Conservation (phyloP, 2,797 vertebrate genomes). For the Platyrinchus mystaceus region DNA sequence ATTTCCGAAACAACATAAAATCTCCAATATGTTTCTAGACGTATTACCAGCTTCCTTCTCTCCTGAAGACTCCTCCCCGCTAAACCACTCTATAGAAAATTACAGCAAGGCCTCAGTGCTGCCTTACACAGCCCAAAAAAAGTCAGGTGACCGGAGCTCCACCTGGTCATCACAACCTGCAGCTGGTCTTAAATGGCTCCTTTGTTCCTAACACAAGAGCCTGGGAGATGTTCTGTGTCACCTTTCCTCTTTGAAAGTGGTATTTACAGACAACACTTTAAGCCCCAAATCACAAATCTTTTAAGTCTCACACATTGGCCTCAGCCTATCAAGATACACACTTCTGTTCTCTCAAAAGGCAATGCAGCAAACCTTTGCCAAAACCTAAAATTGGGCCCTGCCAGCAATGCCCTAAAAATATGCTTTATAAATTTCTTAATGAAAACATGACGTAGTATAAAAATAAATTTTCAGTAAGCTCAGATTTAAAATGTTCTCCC, state of each 20-base stretch:
- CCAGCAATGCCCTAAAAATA: not conserved
- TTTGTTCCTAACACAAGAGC: not conserved
- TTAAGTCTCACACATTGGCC: not conserved
- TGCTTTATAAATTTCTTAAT: not conserved
- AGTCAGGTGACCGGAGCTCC: not conserved
- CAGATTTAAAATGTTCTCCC: not conserved
- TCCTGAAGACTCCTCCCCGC: fast-evolving
- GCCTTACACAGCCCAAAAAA: not conserved
- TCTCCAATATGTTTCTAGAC: fast-evolving
- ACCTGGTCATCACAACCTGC: not conserved
- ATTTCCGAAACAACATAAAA: fast-evolving
- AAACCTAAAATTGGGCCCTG: not conserved
- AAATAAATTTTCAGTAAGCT: not conserved
- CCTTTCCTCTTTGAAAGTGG: not conserved
- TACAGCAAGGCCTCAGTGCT: fast-evolving
- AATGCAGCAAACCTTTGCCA: not conserved
- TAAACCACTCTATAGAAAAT: fast-evolving
- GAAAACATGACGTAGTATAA: not conserved
- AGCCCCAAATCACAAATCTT: not conserved
- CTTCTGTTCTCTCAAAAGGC: not conserved
- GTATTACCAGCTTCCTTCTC: fast-evolving
- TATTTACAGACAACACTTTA: not conserved
- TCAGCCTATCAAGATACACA: not conserved
- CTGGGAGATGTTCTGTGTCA: not conserved
- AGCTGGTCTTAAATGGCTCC: not conserved